Evolutionary conservation across 2,113 vertebrate species (phyloP), one percentile per base, ranked within the genome.

Genomic region (Mellivora capensis): DNA sequence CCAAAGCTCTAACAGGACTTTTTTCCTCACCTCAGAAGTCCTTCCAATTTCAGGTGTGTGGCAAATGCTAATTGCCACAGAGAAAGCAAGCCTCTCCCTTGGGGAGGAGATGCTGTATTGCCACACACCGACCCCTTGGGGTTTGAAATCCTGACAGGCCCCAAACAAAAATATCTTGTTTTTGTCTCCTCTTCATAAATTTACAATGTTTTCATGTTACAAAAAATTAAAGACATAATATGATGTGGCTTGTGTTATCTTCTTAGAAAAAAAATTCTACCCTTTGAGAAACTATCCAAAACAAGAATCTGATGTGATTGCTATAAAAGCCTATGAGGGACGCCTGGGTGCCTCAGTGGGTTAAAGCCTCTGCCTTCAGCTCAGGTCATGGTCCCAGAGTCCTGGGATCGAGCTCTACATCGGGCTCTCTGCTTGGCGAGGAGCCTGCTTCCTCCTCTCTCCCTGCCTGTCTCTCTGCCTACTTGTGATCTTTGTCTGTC

Each of bases 41-140:
- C 69, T 93, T 91, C 83, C 76, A 90, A n/a, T 76, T 27, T 14
- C 71, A 84, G 69, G 31, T 67, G 44, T 37, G 49, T 79, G 52
- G 57, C 87, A 37, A 96, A 85, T 49, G 77, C 87, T 95, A 76
- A 92, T 54, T 77, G 69, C 62, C 52, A 29, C 62, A 49, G 72
- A 95, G 85, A 92, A 97, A 96, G 94, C 71, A 94, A 76, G 64
- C 2, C 11, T 95, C 18, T 93, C 96, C 44, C 90, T 39, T 7
- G 91, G 84, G 96, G 84, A 64, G 11, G 12, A 77, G 20, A 88
- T 52, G 27, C 52, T 10, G 11, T n/a, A 44, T 42, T 76, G 79
- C 83, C 93, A 96, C 72, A 97, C 80, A 97, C 8, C 87, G 11
- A 59, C 47, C 87, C 25, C 74, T 29, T n/a, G 81, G 69, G 95